These are phyloP conservation scores for Mionectes olivaceus DNA, from an alignment of 2,797 vertebrate species.

Conservation along the genomic window DNA sequence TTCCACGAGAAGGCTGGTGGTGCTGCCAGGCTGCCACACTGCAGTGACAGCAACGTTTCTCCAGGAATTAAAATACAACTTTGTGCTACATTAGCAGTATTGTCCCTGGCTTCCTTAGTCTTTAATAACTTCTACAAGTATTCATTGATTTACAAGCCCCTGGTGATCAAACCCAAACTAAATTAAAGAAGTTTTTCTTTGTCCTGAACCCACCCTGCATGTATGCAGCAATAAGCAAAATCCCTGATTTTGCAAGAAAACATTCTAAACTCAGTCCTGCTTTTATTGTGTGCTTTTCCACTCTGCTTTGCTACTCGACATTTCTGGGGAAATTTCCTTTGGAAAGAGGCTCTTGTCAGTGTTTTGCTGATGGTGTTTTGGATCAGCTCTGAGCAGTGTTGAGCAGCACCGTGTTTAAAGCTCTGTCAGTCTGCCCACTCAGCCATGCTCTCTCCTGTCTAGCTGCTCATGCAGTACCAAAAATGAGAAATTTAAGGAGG, in stretches of 20 bases:
- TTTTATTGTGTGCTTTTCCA: background rate
- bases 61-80: background rate
- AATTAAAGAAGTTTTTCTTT: background rate
- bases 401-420: rapidly evolving
- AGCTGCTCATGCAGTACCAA: background rate
- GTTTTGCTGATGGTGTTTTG: background rate
- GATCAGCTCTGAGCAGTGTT: background rate
- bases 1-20: rapidly evolving
- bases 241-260: background rate
- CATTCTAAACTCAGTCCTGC: background rate
- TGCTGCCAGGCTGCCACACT: background rate
- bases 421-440: background rate
- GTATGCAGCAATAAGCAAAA: rapidly evolving
- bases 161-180: background rate
- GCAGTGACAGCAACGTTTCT: rapidly evolving
- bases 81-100: background rate
- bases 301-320: background rate
- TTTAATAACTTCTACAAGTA: background rate
- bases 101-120: background rate
- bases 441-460: background rate
- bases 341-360: background rate
- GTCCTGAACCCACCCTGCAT: background rate
- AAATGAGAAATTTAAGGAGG: background rate
- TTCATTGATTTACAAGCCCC: background rate
- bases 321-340: background rate